These are phyloP conservation scores for Brachionus sp. DNA, from an alignment of 1,140 invertebrate genomes.

Conservation along the genomic window DNA sequence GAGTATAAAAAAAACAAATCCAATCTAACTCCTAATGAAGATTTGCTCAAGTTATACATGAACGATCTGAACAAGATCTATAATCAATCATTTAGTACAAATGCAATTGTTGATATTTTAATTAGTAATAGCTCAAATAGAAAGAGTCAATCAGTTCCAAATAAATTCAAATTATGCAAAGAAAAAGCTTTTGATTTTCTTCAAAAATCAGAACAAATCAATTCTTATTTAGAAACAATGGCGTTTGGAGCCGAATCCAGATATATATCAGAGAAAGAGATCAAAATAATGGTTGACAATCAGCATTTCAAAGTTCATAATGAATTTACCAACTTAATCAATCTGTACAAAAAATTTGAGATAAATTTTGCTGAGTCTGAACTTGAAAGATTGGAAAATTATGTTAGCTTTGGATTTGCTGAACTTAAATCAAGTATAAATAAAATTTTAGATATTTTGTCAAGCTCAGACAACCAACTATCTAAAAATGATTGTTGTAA, in stretches of 20 bases:
- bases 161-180: neutral
- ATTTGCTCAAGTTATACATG: constrained; percentile 2
- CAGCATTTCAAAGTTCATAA: neutral
- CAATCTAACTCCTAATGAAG: neutral
- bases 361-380: neutral
- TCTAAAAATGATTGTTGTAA: neutral
- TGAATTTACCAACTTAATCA: neutral
- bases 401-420: neutral
- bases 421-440: neutral
- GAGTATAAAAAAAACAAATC: neutral
- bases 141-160: neutral
- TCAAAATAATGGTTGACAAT: neutral
- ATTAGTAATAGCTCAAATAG: neutral
- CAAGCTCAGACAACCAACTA: neutral
- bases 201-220: constrained; percentile 13
- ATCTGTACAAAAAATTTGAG: constrained; percentile 17
- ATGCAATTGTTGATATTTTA: neutral
- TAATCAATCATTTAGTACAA: neutral
- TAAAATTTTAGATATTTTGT: neutral
- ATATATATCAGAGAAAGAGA: neutral
- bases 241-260: neutral
- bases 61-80: constrained; percentile 22
- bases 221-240: neutral
- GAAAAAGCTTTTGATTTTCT: constrained; percentile 34
- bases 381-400: neutral